Conservation (phyloP, 1,140 invertebrate genomes). For the Heliothis subflexa region DNA sequence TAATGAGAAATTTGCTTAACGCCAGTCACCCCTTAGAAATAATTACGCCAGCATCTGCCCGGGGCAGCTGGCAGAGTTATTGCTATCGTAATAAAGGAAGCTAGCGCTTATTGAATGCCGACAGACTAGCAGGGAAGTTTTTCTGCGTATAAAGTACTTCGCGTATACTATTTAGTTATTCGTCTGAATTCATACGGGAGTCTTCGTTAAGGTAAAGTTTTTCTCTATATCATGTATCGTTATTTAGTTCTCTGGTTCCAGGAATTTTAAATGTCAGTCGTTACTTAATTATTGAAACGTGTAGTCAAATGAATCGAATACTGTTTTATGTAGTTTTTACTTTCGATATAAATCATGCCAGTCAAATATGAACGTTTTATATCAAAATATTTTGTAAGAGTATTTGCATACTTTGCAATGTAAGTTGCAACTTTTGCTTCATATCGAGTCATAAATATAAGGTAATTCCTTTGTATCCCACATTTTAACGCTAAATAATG, state of each 20-base stretch:
- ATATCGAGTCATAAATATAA: slow-evolving; percentile 8
- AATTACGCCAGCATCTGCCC: slow-evolving; percentile 72
- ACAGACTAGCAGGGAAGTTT: slow-evolving; percentile 51
- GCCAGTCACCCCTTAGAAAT: slow-evolving; percentile 65
- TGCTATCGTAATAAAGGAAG: slow-evolving; percentile 73
- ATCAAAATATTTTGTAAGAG: slow-evolving; percentile 10
- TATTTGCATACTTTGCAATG: slow-evolving; percentile 2
- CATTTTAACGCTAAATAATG: background rate
- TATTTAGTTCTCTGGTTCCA: background rate
- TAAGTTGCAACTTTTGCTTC: background rate
- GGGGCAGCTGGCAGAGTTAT: slow-evolving; percentile 67
- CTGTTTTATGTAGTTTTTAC: background rate
- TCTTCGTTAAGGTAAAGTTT: background rate
- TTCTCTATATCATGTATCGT: background rate
- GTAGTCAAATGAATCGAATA: background rate
- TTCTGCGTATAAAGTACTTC: slow-evolving; percentile 47
- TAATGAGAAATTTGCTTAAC: slow-evolving; percentile 52
- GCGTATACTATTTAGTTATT: slow-evolving; percentile 55
- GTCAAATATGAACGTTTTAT: background rate
- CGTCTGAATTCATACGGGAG: background rate
- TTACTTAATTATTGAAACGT: background rate
- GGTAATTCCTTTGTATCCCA: background rate
- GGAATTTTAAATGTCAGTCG: background rate
- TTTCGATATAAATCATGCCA: background rate
- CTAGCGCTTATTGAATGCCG: slow-evolving; percentile 67